Evolutionary conservation across 2,888 invertebrate genomes (phyloP).

Genomic region (Agonum fuliginosum): DNA sequence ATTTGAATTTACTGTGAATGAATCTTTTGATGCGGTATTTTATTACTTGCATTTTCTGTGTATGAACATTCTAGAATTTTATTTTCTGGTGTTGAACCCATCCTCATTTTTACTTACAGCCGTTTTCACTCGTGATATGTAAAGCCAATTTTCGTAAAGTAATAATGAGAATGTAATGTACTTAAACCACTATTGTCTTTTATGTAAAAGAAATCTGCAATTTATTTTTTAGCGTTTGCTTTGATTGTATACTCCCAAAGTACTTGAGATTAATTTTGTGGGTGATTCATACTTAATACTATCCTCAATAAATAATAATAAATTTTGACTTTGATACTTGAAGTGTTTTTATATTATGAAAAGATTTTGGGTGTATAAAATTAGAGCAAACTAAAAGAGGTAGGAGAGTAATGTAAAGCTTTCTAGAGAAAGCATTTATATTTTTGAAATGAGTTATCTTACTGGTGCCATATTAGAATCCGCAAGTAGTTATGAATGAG

Average conservation of each 20-base stretch:
- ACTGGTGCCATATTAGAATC: constrained; percentile 46
- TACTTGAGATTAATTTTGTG: background rate
- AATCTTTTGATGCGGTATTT: no score
- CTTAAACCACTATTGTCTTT: constrained; percentile 55
- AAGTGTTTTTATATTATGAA: constrained; percentile 1
- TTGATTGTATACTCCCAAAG: constrained; percentile 13
- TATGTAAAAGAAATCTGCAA: constrained; percentile 54
- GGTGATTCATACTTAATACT: background rate
- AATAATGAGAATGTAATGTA: constrained; percentile 46
- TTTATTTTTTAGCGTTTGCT: constrained; percentile 17
- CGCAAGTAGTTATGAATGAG: constrained; percentile 6
- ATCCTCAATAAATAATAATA: background rate
- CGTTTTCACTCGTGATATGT: constrained; percentile 34
- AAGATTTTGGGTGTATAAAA: background rate
- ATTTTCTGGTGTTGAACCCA: no score
- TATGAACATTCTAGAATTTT: no score
- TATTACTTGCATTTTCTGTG: no score
- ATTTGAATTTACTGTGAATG: no score
- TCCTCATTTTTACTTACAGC: constrained; percentile 49
- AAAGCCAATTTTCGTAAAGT: constrained; percentile 47
- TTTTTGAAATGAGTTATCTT: constrained; percentile 43
- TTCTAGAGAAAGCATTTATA: constrained; percentile 40
- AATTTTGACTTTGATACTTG: background rate
- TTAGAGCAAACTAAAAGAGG: background rate
- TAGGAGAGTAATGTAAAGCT: constrained; percentile 19